A percentile compares a stretch with the other conserved stretches of the same genome.
Evolutionary conservation across 2,797 vertebrate genomes (phyloP).

Genomic region (Manis crassicaudata): DNA sequence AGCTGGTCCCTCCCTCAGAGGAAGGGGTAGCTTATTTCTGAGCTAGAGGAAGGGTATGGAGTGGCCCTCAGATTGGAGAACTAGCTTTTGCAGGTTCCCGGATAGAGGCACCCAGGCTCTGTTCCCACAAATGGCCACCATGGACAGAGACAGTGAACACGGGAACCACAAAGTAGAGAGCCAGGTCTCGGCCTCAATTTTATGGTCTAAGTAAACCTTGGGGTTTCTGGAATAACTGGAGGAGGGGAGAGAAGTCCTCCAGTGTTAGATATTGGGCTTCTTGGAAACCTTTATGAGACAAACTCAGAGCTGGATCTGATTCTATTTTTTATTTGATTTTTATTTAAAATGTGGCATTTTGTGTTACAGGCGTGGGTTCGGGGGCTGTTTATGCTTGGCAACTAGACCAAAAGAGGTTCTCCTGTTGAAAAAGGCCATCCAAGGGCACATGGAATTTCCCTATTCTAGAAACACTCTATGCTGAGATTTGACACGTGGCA

Average conservation of each 20-base stretch:
- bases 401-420: not conserved
- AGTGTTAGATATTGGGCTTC: not conserved
- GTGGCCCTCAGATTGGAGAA: not conserved
- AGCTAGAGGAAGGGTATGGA: not conserved
- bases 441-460: not conserved
- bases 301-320: not conserved
- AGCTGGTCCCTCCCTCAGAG: not conserved
- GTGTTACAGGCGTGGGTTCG: not conserved
- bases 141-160: fast-evolving
- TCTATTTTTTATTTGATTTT: not conserved
- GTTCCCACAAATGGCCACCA: not conserved
- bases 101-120: not conserved
- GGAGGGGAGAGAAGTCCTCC: not conserved
- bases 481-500: not conserved
- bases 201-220: not conserved
- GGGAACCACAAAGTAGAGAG: not conserved
- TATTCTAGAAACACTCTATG: not conserved
- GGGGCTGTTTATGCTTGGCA: not conserved
- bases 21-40: not conserved
- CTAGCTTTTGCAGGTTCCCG: not conserved
- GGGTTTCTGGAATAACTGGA: not conserved
- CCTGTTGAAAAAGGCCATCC: not conserved
- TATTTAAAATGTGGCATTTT: not conserved
- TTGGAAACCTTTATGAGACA: not conserved
- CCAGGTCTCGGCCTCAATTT: not conserved